Evolutionary conservation across 2,797 vertebrate genomes (phyloP).

Genomic region (Liasis olivaceus): DNA sequence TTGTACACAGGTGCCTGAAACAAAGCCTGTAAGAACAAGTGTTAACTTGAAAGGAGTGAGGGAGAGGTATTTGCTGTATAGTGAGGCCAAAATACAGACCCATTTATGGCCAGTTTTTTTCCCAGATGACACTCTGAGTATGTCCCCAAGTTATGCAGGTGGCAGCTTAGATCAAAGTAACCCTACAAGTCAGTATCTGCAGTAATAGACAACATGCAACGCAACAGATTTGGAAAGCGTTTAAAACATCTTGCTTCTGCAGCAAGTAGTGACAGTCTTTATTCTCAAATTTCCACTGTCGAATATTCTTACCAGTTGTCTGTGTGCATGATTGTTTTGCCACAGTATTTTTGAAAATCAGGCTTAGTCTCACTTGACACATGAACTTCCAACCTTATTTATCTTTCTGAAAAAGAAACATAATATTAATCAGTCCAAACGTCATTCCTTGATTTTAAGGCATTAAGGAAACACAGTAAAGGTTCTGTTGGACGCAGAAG

Average conservation of each 20-base stretch:
- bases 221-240: neutral
- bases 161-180: neutral
- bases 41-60: neutral
- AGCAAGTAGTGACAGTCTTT: neutral
- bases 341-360: constrained; percentile 28
- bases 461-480: constrained; percentile 13
- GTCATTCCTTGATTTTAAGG: constrained; percentile 16
- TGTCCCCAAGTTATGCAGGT: constrained; percentile 5
- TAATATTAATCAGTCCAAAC: neutral
- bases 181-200: neutral
- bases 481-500: constrained; percentile 2
- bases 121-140: neutral
- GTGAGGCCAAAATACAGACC: neutral
- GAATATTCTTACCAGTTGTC: neutral
- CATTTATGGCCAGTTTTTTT: neutral
- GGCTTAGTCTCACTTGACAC: neutral
- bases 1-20: neutral
- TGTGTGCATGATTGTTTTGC: constrained; percentile 7
- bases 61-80: neutral
- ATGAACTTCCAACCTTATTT: neutral
- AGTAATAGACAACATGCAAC: neutral
- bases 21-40: neutral
- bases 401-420: neutral
- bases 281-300: neutral
- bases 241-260: neutral